A percentile compares a stretch with the other conserved stretches of the same genome.
Conservation (phyloP, 1,140 invertebrate genomes). For the Pomacea maculata region DNA sequence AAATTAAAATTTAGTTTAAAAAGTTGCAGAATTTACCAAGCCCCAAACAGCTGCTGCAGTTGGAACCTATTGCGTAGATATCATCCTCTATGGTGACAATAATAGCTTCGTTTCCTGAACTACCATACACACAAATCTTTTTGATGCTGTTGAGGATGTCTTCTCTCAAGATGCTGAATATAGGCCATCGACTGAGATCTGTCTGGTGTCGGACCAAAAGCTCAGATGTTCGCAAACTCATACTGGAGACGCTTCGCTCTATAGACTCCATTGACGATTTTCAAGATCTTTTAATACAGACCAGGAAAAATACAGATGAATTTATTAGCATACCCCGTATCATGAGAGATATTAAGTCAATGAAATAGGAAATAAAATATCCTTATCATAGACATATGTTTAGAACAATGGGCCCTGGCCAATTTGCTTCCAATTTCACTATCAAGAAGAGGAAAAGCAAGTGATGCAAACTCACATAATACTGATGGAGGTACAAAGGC, state of each 20-base stretch:
- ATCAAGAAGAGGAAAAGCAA: too few relatives aligned
- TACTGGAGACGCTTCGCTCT: not conserved
- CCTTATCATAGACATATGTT: too few relatives aligned
- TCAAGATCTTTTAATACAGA: too few relatives aligned
- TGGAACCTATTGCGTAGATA: slow-evolving; percentile 73
- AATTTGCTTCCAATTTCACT: too few relatives aligned
- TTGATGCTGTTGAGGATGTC: slow-evolving; percentile 69
- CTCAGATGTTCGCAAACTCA: slow-evolving; percentile 1
- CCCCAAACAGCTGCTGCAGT: slow-evolving; percentile 73
- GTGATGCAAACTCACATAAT: too few relatives aligned
- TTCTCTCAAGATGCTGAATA: slow-evolving; percentile 71
- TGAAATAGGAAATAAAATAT: too few relatives aligned
- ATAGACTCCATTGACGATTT: too few relatives aligned
- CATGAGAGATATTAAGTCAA: too few relatives aligned
- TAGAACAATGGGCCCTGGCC: too few relatives aligned
- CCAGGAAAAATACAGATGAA: too few relatives aligned
- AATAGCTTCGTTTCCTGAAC: slow-evolving; percentile 74
- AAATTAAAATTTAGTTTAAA: not conserved
- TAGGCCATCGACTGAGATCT: slow-evolving; percentile 72
- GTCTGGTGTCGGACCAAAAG: slow-evolving; percentile 29
- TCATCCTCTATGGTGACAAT: slow-evolving; percentile 73
- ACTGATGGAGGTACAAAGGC: too few relatives aligned
- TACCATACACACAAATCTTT: slow-evolving; percentile 73
- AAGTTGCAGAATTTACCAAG: slow-evolving; percentile 64
- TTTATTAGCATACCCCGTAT: too few relatives aligned